A percentile compares a stretch with the other conserved stretches of the same genome.
Conservation (phyloP, 2,113 vertebrate genomes). For the Psittacus erithacus region DNA sequence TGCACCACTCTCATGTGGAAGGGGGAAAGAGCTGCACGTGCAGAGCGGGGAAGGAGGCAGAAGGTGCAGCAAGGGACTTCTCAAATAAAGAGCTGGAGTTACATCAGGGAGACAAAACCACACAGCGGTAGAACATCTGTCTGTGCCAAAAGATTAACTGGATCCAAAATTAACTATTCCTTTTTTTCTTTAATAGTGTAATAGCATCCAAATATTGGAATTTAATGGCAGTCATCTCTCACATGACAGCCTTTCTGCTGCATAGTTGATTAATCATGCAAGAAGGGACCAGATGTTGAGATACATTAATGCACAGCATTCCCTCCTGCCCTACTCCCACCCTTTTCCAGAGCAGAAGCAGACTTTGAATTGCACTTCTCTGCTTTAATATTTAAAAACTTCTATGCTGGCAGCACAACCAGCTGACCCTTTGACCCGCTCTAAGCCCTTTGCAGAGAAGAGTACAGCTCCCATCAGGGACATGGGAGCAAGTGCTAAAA, state of each 20-base stretch:
- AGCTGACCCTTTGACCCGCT: not conserved
- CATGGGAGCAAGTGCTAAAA: not conserved
- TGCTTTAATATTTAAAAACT: not conserved
- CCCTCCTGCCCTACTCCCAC: not conserved
- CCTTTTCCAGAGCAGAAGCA: not conserved
- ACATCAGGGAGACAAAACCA: not conserved
- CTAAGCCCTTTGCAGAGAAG: not conserved
- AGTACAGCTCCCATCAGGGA: not conserved
- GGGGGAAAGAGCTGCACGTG: not conserved
- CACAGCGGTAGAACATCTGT: not conserved
- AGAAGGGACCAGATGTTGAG: not conserved
- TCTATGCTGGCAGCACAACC: not conserved
- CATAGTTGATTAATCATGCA: not conserved
- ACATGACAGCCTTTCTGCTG: not conserved
- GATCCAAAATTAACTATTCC: not conserved
- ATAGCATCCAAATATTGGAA: not conserved
- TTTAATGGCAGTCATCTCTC: not conserved
- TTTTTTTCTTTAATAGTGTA: not conserved
- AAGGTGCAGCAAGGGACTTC: not conserved
- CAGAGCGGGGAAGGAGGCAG: not conserved
- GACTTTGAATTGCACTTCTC: not conserved
- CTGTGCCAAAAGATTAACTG: not conserved
- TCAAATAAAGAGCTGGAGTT: not conserved
- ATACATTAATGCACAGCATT: not conserved
- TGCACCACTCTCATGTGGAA: not conserved